Evolutionary conservation across 2,888 invertebrate genomes (phyloP).

Genomic region (Meganola albula): DNA sequence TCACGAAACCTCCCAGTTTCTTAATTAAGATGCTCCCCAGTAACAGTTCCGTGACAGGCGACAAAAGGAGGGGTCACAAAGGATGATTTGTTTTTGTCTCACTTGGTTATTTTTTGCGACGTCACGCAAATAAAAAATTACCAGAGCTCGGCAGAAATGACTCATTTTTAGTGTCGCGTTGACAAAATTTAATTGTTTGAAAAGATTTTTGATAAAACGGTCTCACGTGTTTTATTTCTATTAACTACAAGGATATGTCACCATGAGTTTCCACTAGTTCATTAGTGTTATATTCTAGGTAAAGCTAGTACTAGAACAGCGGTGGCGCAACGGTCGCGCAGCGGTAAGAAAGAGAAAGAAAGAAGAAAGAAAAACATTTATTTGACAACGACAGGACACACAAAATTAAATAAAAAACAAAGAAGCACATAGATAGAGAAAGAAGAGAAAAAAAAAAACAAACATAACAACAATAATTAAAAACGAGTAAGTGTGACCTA

Average conservation of each 20-base stretch:
- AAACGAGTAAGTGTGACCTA: too few species aligned
- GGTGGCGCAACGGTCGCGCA: too few species aligned
- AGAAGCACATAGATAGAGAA: too few species aligned
- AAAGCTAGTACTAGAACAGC: too few species aligned
- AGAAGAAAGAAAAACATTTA: too few species aligned
- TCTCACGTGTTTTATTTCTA: constrained; percentile 15
- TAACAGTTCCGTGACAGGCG: constrained; percentile 35
- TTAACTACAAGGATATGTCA: constrained; percentile 3
- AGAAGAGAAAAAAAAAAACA: too few species aligned
- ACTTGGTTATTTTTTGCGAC: constrained; percentile 26
- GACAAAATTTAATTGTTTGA: constrained; percentile 43
- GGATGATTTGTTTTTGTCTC: constrained; percentile 42
- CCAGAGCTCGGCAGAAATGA: constrained; percentile 24
- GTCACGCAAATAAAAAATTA: constrained; percentile 23
- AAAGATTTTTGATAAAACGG: constrained; percentile 21
- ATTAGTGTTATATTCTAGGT: too few species aligned
- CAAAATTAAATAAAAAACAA: too few species aligned
- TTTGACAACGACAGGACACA: too few species aligned
- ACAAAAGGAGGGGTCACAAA: constrained; percentile 35
- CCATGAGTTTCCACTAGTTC: too few species aligned
- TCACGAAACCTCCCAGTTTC: constrained; percentile 27
- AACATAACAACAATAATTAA: too few species aligned
- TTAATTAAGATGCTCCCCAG: constrained; percentile 37
- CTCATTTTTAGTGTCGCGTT: constrained; percentile 23
- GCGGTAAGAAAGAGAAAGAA: too few species aligned